Evolutionary conservation across 1,140 invertebrate species (phyloP).

Genomic region (Schlechtendalia chinensis): DNA sequence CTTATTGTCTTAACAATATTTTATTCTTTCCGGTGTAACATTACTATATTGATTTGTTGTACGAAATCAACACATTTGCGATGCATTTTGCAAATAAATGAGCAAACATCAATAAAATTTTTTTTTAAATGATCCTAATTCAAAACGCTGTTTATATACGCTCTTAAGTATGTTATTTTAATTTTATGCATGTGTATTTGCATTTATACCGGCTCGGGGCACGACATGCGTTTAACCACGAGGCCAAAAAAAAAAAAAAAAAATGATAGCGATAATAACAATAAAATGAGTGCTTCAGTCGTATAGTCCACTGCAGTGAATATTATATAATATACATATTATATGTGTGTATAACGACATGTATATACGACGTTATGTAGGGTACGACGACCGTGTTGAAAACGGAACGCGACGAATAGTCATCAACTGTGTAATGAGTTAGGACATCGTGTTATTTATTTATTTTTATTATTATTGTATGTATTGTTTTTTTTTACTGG

Average conservation of each 20-base stretch:
- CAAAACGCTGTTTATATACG: too few species aligned
- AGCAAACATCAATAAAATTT: too few species aligned
- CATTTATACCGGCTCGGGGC: too few species aligned
- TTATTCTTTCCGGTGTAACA: neutral
- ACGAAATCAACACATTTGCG: too few species aligned
- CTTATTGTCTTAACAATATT: too few species aligned
- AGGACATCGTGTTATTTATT: neutral
- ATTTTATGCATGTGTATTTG: too few species aligned
- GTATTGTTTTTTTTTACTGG: neutral
- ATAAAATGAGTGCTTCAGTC: constrained; percentile 1
- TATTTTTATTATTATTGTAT: neutral
- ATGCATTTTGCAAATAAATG: too few species aligned
- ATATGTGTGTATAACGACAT: neutral
- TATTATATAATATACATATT: neutral
- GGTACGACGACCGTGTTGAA: neutral
- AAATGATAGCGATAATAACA: neutral
- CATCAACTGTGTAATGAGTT: constrained; percentile 27
- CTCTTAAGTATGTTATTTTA: too few species aligned
- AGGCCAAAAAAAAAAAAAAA: neutral
- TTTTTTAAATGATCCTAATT: too few species aligned
- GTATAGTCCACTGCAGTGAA: neutral
- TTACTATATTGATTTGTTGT: too few species aligned
- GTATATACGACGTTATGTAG: neutral
- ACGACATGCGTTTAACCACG: neutral
- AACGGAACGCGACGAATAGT: neutral